Evolutionary conservation across 1,140 invertebrate species (phyloP).

Genomic region (Amphibalanus amphitrite): DNA sequence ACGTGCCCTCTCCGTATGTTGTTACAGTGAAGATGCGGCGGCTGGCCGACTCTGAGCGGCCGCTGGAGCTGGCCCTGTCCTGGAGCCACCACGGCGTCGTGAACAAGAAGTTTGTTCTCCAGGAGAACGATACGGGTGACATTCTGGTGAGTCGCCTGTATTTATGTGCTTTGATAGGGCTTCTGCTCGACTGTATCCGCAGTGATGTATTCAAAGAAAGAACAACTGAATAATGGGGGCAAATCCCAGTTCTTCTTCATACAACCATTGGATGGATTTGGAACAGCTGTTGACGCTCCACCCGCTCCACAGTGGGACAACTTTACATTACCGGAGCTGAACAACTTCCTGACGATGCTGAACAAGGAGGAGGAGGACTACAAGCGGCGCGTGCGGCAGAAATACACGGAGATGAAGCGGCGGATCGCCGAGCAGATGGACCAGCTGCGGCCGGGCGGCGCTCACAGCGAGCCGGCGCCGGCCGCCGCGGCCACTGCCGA

Average conservation of each 20-base stretch:
- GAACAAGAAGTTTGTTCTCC: constrained; percentile 34
- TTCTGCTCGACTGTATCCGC: too few relatives aligned
- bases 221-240: background rate
- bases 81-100: constrained; percentile 27
- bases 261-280: background rate
- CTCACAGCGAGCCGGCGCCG: too few relatives aligned
- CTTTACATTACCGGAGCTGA: constrained; percentile 39
- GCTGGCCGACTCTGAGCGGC: constrained; percentile 30
- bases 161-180: too few relatives aligned
- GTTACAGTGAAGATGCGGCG: constrained; percentile 20
- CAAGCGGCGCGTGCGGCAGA: constrained; percentile 32
- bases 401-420: constrained; percentile 25
- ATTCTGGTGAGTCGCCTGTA: constrained; percentile 30
- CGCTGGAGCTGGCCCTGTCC: constrained; percentile 30
- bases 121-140: constrained; percentile 43
- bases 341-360: constrained; percentile 38
- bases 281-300: background rate
- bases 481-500: too few relatives aligned
- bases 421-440: background rate
- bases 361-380: constrained; percentile 39
- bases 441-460: background rate
- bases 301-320: constrained; percentile 37
- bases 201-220: too few relatives aligned
- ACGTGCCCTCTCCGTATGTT: constrained; percentile 5
- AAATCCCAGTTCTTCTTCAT: constrained; percentile 1